Conservation (phyloP, 2,888 invertebrate species). For the Eudemis profundana region DNA sequence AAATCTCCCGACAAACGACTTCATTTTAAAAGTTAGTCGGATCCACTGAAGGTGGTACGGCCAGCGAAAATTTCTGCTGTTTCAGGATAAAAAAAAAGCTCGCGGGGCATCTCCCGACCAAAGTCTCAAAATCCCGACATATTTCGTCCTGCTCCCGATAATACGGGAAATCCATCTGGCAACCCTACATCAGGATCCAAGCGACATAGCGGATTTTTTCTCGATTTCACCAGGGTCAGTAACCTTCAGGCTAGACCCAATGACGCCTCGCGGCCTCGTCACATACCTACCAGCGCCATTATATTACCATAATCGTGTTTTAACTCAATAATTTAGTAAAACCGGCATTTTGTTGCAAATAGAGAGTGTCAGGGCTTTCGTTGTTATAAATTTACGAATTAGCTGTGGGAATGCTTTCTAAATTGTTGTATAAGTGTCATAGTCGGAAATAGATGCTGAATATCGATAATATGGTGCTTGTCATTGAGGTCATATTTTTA, state of each 20-base stretch:
- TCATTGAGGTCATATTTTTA: no score
- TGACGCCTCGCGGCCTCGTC: constrained; percentile 75
- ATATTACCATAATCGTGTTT: constrained; percentile 78
- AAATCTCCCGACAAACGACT: no score
- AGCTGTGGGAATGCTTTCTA: constrained; percentile 14
- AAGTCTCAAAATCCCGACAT: no score
- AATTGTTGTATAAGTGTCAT: neutral
- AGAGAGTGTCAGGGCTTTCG: constrained; percentile 19
- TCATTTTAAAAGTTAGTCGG: no score
- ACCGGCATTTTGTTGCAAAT: constrained; percentile 44
- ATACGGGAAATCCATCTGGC: no score
- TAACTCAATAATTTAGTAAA: constrained; percentile 64
- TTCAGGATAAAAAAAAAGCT: no score
- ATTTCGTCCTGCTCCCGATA: no score
- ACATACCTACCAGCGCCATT: constrained; percentile 56
- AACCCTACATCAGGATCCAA: no score
- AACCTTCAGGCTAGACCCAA: constrained; percentile 71
- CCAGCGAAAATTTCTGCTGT: no score
- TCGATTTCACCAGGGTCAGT: constrained; percentile 62
- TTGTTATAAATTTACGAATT: constrained; percentile 21
- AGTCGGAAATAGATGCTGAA: no score
- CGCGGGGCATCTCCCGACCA: no score
- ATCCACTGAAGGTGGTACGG: no score
- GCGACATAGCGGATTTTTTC: constrained; percentile 44
- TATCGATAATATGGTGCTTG: neutral